Conservation (phyloP, 2,888 invertebrate genomes). For the Eupithecia insigniata region DNA sequence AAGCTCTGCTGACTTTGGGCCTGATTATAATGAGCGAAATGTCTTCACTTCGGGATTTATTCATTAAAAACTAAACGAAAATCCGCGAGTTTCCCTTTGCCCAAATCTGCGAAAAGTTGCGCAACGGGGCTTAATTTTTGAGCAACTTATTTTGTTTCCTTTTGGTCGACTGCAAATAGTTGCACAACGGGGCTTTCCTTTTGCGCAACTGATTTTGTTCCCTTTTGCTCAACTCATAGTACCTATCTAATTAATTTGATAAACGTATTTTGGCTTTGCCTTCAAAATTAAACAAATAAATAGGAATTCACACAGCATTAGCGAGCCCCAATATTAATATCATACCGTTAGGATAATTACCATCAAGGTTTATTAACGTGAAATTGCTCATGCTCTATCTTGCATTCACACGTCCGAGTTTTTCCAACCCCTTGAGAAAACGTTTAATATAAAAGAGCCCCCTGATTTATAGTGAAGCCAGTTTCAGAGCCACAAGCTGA, state of each 20-base stretch:
- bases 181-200: too few species aligned
- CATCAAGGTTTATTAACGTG: not conserved
- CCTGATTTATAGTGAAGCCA: conserved; percentile 52
- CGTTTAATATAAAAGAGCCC: conserved; percentile 66
- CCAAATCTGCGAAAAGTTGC: too few species aligned
- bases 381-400: conserved; percentile 38
- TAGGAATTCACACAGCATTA: not conserved
- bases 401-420: conserved; percentile 39
- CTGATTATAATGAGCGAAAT: not conserved
- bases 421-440: conserved; percentile 41
- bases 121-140: too few species aligned
- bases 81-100: too few species aligned
- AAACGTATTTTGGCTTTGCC: not conserved
- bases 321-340: not conserved
- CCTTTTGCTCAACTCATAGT: too few species aligned
- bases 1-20: conserved; percentile 2
- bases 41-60: not conserved
- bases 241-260: not conserved
- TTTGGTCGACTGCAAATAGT: too few species aligned
- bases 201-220: too few species aligned
- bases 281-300: not conserved
- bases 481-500: conserved; percentile 63
- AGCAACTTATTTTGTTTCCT: too few species aligned
- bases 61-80: not conserved
- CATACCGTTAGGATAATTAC: not conserved